Conservation (phyloP, 2,888 invertebrate genomes). For the Callosobruchus maculatus region DNA sequence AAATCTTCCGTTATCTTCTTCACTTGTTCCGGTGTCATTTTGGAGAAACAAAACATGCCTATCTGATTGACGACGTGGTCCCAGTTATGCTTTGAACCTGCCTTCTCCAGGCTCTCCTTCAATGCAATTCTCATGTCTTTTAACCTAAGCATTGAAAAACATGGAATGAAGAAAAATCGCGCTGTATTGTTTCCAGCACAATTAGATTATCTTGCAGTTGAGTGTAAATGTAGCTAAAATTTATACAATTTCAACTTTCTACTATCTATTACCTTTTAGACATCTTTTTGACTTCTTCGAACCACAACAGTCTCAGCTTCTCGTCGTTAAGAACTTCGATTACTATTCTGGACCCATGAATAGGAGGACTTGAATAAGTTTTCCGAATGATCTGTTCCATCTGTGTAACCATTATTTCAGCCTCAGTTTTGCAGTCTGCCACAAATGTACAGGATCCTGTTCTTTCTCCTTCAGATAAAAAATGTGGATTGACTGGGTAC, state of each 20-base stretch:
- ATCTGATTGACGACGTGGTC: slow-evolving; percentile 66
- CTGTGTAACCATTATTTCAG: slow-evolving; percentile 57
- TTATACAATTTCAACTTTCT: slow-evolving; percentile 54
- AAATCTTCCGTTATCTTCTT: slow-evolving; percentile 56
- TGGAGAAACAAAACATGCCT: slow-evolving; percentile 71
- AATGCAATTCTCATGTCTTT: slow-evolving; percentile 58
- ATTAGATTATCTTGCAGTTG: too few relatives aligned
- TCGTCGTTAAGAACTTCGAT: slow-evolving; percentile 54
- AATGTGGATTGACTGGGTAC: background rate
- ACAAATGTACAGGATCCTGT: slow-evolving; percentile 59
- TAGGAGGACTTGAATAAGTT: slow-evolving; percentile 65
- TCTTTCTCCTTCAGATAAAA: slow-evolving; percentile 63
- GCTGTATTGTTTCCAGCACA: too few relatives aligned
- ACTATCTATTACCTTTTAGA: slow-evolving; percentile 11
- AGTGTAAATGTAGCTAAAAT: too few relatives aligned
- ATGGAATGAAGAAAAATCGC: too few relatives aligned
- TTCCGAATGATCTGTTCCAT: slow-evolving; percentile 62
- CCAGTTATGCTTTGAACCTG: slow-evolving; percentile 60
- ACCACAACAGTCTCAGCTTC: slow-evolving; percentile 51
- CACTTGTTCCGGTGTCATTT: slow-evolving; percentile 59
- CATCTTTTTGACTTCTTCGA: slow-evolving; percentile 52
- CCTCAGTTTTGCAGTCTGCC: slow-evolving; percentile 55
- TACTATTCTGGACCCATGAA: slow-evolving; percentile 62
- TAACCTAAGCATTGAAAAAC: slow-evolving; percentile 47
- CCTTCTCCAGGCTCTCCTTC: slow-evolving; percentile 54